Conservation (phyloP, 92 coral and sea anemone species). For the Metridium senile region DNA sequence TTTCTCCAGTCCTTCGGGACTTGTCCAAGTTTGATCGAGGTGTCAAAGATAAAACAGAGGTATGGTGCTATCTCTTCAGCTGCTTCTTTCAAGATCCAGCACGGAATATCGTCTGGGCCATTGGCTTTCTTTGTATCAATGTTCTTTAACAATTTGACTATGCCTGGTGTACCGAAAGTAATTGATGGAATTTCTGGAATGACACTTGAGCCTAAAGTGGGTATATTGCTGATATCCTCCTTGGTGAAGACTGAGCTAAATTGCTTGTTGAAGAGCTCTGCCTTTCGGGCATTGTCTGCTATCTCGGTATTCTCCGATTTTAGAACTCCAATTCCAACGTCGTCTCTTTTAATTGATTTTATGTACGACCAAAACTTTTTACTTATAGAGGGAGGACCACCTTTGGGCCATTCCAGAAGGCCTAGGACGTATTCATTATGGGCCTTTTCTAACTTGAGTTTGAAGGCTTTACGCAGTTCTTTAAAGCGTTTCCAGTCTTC, state of each 20-base stretch:
- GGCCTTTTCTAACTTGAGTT: constrained; percentile 18
- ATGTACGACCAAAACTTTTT: constrained; percentile 57
- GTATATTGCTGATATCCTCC: too few species aligned
- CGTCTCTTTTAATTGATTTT: constrained; percentile 49
- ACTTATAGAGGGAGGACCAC: constrained; percentile 29
- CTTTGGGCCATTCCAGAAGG: background rate
- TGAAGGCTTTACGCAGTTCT: constrained; percentile 30
- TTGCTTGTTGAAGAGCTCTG: constrained; percentile 45
- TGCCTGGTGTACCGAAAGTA: too few species aligned
- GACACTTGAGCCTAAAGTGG: too few species aligned
- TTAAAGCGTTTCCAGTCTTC: constrained; percentile 50
- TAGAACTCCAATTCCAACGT: constrained; percentile 53
- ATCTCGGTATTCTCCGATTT: too few species aligned
- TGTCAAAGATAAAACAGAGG: too few species aligned
- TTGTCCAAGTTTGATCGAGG: too few species aligned
- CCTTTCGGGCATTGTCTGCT: constrained; percentile 40
- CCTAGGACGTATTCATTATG: constrained; percentile 4
- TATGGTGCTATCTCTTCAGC: too few species aligned
- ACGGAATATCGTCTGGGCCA: constrained; percentile 36
- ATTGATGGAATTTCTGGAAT: too few species aligned
- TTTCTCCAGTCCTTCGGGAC: too few species aligned
- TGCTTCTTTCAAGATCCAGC: constrained; percentile 41
- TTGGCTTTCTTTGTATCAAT: constrained; percentile 35
- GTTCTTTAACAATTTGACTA: constrained; percentile 37
- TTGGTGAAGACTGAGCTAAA: too few species aligned